Conservation (phyloP, 1,140 invertebrate species). For the Pseudobourletiella spinata region DNA sequence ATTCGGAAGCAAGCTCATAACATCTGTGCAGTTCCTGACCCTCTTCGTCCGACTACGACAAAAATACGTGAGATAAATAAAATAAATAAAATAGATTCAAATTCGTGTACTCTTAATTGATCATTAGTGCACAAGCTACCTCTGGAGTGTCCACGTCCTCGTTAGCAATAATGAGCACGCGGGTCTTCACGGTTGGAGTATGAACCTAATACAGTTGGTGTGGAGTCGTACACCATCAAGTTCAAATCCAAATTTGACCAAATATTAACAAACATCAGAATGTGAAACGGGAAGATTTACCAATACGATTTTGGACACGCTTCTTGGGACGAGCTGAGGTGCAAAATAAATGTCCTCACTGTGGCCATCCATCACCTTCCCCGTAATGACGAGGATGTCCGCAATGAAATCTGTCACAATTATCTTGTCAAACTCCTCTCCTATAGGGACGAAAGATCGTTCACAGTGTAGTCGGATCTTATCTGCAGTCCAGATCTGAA, state of each 20-base stretch:
- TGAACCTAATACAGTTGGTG: too few species aligned
- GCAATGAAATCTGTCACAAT: slow-evolving; percentile 21
- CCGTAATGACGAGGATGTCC: slow-evolving; percentile 24
- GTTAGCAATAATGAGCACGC: neutral
- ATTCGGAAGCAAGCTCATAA: too few species aligned
- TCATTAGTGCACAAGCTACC: too few species aligned
- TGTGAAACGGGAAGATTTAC: too few species aligned
- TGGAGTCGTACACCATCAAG: too few species aligned
- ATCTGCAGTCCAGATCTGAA: slow-evolving; percentile 33
- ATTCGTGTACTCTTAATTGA: too few species aligned
- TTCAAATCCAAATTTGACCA: too few species aligned
- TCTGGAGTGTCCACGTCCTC: neutral
- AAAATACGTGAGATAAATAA: too few species aligned
- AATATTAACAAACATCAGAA: too few species aligned
- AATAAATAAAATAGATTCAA: too few species aligned
- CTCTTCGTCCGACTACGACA: too few species aligned
- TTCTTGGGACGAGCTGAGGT: neutral
- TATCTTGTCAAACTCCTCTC: slow-evolving; percentile 12
- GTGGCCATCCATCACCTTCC: neutral
- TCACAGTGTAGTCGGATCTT: slow-evolving; percentile 36
- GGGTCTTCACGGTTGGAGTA: neutral
- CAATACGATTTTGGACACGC: neutral
- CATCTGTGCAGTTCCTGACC: too few species aligned
- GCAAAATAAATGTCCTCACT: neutral
- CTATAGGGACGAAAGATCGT: slow-evolving; percentile 35